Evolutionary conservation across 2,113 vertebrate species (phyloP).

Genomic region (Elanus axillaris): DNA sequence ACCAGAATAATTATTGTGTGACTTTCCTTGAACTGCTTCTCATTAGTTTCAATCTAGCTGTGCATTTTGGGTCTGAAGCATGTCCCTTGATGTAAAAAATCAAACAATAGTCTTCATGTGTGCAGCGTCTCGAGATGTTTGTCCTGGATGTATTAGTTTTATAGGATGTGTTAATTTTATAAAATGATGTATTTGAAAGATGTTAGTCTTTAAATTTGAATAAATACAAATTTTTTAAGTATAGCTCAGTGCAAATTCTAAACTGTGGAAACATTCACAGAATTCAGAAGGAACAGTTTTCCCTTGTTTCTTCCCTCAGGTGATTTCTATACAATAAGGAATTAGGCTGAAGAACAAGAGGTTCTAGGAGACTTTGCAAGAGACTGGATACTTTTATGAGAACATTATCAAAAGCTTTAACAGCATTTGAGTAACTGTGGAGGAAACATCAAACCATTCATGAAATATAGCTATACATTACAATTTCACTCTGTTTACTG

Average conservation of each 20-base stretch:
- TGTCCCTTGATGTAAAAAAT: not conserved
- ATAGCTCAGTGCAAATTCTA: not conserved
- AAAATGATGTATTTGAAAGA: not conserved
- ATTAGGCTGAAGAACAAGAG: not conserved
- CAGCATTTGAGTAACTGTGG: not conserved
- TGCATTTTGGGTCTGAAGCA: not conserved
- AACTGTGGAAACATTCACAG: not conserved
- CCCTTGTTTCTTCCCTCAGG: not conserved
- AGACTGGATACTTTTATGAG: not conserved
- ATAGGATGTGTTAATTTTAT: not conserved
- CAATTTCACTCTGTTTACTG: not conserved
- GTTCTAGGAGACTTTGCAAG: not conserved
- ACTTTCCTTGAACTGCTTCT: not conserved
- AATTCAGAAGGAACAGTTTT: not conserved
- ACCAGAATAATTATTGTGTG: not conserved
- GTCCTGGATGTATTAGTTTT: not conserved
- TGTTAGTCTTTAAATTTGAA: not conserved
- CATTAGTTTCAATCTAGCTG: not conserved
- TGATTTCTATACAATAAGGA: not conserved
- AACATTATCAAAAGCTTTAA: not conserved
- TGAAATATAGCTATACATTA: not conserved
- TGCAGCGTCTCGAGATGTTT: not conserved
- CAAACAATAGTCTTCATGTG: not conserved
- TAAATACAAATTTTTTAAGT: not conserved
- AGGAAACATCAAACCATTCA: not conserved